A percentile compares a stretch with the other conserved stretches of the same genome.
Evolutionary conservation across 2,113 vertebrate genomes (phyloP).

Genomic region (Trachemys scripta): DNA sequence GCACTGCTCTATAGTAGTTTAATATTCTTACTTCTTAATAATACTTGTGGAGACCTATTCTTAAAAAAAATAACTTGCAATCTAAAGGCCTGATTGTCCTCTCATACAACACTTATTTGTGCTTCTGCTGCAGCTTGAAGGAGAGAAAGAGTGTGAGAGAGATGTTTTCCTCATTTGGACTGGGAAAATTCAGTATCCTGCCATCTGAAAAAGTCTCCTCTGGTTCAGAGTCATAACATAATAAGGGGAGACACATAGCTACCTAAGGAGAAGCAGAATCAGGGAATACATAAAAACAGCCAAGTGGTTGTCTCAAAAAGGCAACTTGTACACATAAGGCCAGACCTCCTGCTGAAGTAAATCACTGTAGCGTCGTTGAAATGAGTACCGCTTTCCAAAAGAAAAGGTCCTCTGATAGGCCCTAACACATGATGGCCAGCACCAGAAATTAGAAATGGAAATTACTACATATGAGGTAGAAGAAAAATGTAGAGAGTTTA

Average conservation of each 20-base stretch:
- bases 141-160: neutral
- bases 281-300: neutral
- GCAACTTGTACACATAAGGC: neutral
- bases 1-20: neutral
- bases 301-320: neutral
- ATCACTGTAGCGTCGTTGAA: neutral
- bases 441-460: neutral
- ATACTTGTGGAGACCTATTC: neutral
- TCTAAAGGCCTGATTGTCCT: constrained; percentile 33
- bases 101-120: constrained; percentile 16
- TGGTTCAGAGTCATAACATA: neutral
- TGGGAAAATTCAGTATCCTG: neutral
- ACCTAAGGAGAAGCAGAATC: neutral
- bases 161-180: neutral
- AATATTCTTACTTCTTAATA: constrained; percentile 23
- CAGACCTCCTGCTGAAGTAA: neutral
- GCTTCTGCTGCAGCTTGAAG: constrained; percentile 27
- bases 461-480: neutral
- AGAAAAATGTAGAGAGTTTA: neutral
- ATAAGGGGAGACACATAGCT: neutral
- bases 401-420: neutral
- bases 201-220: neutral
- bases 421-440: too few species aligned
- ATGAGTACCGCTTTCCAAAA: neutral
- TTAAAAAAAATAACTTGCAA: constrained; percentile 16